Conservation (phyloP, 2,797 vertebrate species). For the Sebastes nivosus region DNA sequence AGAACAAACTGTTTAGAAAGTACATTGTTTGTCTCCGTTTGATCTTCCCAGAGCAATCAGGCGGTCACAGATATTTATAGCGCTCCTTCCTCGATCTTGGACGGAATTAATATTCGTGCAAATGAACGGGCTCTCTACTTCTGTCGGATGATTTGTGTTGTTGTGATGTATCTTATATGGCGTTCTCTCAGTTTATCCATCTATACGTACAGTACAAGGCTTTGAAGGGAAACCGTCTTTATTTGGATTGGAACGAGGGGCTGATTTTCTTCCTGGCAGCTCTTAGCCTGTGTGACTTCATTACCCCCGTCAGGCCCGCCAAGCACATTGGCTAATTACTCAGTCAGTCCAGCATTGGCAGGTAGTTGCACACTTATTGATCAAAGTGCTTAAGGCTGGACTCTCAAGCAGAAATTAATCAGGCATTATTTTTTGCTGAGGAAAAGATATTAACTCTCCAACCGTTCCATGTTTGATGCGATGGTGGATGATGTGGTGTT, state of each 20-base stretch:
- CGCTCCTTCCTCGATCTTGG: constrained; percentile 57
- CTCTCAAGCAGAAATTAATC: constrained; percentile 79
- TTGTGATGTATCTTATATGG: constrained; percentile 53
- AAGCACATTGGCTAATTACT: constrained; percentile 81
- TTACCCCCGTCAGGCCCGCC: constrained; percentile 70
- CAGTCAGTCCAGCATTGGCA: constrained; percentile 80
- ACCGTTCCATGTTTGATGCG: constrained; percentile 26
- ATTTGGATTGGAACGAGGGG: constrained; percentile 40
- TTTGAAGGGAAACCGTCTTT: constrained; percentile 46
- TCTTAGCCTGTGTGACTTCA: constrained; percentile 64
- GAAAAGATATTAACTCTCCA: constrained; percentile 42
- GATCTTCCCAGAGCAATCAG: constrained; percentile 68
- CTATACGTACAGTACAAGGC: background rate
- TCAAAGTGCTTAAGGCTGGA: constrained; percentile 71
- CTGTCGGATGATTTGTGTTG: constrained; percentile 62
- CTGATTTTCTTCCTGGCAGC: constrained; percentile 65
- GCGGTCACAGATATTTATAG: constrained; percentile 79
- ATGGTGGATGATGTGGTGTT: constrained; percentile 35
- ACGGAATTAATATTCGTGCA: constrained; percentile 70
- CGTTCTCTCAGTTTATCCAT: constrained; percentile 17
- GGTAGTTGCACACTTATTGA: constrained; percentile 80
- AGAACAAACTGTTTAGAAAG: constrained; percentile 78
- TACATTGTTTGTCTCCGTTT: constrained; percentile 71
- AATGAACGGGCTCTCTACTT: constrained; percentile 62
- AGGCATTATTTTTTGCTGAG: constrained; percentile 63